Evolutionary conservation across 1,140 invertebrate species (phyloP), one percentile per base, ranked within the genome.

Genomic region (Ditylenchus dipsaci): DNA sequence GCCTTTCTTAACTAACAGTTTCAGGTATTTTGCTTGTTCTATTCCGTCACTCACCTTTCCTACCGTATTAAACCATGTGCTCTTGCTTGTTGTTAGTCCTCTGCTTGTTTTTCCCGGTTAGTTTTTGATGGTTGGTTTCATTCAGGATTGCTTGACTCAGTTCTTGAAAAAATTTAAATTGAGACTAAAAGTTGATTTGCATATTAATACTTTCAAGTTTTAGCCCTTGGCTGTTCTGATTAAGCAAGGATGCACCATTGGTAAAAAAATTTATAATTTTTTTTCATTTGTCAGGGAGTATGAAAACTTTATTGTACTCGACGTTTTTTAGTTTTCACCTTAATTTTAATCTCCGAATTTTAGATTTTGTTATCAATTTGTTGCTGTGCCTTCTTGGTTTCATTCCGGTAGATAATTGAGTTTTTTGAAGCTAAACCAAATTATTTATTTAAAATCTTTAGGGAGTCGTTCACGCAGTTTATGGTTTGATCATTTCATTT

Each of bases 211-310:
- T 70, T n/a, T 42, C 19, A 59, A 1, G 49, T 78, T 69, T 38
- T 47, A 76, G 78, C 75, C 75, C n/a, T 29, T 77, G 21, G 75
- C 75, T 3, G 76, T 77, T 21, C 68, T 77, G 13, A 57, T 77
- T 29, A 38, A 56, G 23, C 27, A 45, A 1, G 76, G 76, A 29
- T 77, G 78, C 60, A 63, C 67, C 9, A 64, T 73, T 29, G 65
- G 75, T 57, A 30, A 76, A 13, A 42, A 27, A 17, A 73, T 76
- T 29, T 70, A 73, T 61, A 72, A 75, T 45, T 68, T 70, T 42
- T 70, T 70, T n/a, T n/a, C n/a, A n/a, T n/a, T n/a, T n/a, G n/a
- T n/a, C n/a, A n/a, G n/a, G n/a, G n/a, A n/a, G n/a, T n/a, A n/a
- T n/a, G n/a, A n/a, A n/a, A n/a, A n/a, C n/a, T n/a, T n/a, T n/a